phyloP scores from a whole-genome alignment of 2,888 invertebrate species.

The Eupithecia exiguata region DNA sequence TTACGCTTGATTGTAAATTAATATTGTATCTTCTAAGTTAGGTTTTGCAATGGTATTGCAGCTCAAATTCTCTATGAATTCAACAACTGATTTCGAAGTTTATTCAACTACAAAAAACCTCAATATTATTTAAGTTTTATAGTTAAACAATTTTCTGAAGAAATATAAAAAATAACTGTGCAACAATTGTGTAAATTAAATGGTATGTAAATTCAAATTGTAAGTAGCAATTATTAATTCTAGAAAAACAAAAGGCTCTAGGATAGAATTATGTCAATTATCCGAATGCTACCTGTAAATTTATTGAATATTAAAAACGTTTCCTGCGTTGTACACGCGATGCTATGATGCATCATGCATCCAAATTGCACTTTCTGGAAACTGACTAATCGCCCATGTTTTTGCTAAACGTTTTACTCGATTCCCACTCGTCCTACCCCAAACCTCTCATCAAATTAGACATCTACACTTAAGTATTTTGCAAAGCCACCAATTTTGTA shows the following conservation, averaged over 20 bases:
- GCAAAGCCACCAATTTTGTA: constrained; percentile 69
- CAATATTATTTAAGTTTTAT: background rate
- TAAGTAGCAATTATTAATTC: background rate
- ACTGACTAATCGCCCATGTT: constrained; percentile 66
- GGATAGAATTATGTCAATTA: constrained; percentile 22
- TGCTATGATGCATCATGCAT: constrained; percentile 46
- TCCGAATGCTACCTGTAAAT: constrained; percentile 36
- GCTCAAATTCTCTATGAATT: background rate
- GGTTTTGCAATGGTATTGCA: background rate
- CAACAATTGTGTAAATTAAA: background rate
- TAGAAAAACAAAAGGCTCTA: constrained; percentile 1
- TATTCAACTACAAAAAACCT: background rate
- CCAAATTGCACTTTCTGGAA: constrained; percentile 64
- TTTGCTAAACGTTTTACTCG: constrained; percentile 75
- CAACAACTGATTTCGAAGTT: background rate
- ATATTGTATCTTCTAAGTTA: background rate
- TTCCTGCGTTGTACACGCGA: constrained; percentile 44
- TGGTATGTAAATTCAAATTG: background rate
- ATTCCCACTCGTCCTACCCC: constrained; percentile 64
- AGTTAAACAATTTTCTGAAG: background rate
- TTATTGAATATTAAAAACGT: constrained; percentile 26
- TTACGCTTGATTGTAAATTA: background rate
- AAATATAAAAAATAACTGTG: background rate
- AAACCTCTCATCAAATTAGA: constrained; percentile 78
- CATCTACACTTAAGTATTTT: constrained; percentile 78